Evolutionary conservation across 1,140 invertebrate genomes (phyloP).

Genomic region (Drosophila tsacasi): DNA sequence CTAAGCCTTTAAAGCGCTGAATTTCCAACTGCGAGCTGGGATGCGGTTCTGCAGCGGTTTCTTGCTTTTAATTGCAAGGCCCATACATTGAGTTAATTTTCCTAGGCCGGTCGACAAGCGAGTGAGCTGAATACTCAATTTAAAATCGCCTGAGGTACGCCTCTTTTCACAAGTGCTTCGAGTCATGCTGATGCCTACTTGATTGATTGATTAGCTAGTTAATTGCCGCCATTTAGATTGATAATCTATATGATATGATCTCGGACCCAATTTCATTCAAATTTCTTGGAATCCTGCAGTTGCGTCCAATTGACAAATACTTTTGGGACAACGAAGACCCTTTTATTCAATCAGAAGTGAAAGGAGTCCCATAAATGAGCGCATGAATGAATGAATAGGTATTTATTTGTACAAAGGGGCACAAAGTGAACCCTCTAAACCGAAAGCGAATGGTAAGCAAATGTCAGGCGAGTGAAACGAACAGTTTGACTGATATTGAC

Average conservation of each 20-base stretch:
- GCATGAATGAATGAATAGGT: conserved; percentile 41
- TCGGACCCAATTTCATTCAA: conserved; percentile 23
- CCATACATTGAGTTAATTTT: conserved; percentile 15
- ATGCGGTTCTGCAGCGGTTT: conserved; percentile 15
- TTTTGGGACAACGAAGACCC: conserved; percentile 19
- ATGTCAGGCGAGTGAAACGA: conserved; percentile 32
- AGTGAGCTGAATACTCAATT: conserved; percentile 8
- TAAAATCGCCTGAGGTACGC: conserved; percentile 4
- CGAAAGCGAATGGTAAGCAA: conserved; percentile 48
- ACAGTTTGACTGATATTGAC: conserved; percentile 58
- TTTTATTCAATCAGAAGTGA: conserved; percentile 24
- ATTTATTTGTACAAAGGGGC: conserved; percentile 39
- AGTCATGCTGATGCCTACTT: conserved; percentile 44
- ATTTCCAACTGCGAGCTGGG: conserved; percentile 13
- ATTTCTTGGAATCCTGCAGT: conserved; percentile 9
- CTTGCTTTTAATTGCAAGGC: conserved; percentile 31
- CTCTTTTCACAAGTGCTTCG: conserved; percentile 34
- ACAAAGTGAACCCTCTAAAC: conserved; percentile 23
- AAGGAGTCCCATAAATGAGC: conserved; percentile 41
- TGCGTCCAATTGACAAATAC: conserved; percentile 26
- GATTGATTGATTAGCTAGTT: conserved; percentile 47
- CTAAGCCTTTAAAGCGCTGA: conserved; percentile 55
- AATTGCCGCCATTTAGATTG: conserved; percentile 55
- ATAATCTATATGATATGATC: conserved; percentile 45
- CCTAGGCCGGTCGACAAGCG: not conserved